Evolutionary conservation across 1,140 invertebrate species (phyloP).

Genomic region (Danaus melanippus): DNA sequence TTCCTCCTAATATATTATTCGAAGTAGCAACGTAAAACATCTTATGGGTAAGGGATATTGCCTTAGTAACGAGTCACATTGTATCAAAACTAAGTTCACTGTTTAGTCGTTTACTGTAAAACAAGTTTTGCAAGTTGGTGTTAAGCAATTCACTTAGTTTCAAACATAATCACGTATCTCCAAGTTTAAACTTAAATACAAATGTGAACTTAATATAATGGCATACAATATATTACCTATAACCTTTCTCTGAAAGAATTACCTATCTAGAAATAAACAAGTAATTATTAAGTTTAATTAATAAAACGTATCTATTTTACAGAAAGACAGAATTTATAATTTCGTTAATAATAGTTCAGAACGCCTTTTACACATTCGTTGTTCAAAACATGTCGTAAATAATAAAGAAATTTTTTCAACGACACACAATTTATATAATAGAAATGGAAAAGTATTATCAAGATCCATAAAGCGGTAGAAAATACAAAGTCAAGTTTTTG

Average conservation of each 20-base stretch:
- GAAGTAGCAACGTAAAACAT: no score
- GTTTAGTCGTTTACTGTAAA: constrained; percentile 49
- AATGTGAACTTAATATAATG: not conserved
- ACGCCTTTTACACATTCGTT: not conserved
- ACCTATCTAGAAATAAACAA: no score
- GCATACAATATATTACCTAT: no score
- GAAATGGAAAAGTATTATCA: no score
- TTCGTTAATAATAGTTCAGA: constrained; percentile 6
- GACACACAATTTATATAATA: no score
- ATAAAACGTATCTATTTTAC: not conserved
- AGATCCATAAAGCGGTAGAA: no score
- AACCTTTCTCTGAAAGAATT: not conserved
- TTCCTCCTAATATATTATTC: no score
- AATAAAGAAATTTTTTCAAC: no score
- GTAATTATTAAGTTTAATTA: no score
- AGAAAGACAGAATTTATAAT: constrained; percentile 5
- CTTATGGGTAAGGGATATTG: no score
- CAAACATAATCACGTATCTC: constrained; percentile 50
- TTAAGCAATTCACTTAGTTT: constrained; percentile 54
- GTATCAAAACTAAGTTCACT: constrained; percentile 42
- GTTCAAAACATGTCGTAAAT: not conserved
- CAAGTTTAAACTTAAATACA: constrained; percentile 31
- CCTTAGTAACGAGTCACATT: constrained; percentile 19
- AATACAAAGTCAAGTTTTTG: no score
- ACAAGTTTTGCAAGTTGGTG: constrained; percentile 49